Evolutionary conservation across 2,113 vertebrate genomes (phyloP), one percentile per base, ranked within the genome.

Genomic region (Alosa alosa): DNA sequence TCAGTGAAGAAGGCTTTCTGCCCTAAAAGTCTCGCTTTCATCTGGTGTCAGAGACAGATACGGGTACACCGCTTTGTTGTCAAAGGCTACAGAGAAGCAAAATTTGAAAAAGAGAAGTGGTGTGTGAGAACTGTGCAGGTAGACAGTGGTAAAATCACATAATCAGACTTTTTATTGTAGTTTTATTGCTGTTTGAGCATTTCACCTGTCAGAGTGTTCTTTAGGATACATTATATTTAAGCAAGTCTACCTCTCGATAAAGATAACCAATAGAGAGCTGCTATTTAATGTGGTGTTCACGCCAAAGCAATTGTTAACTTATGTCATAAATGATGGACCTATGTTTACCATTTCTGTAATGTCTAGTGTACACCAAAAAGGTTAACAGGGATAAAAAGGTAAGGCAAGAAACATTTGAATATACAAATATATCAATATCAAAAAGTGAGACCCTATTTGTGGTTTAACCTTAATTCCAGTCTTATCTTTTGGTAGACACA

Each of bases 61-160:
- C 13, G 31, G 72, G 20, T 36, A 78, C 31, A 72, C 64, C 64
- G 39, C 39, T 39, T 36, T 78, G 3, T 78, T 31, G 72, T 78
- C 36, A 78, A 39, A 78, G 72, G 25, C 64, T 36, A 36, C 64
- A 36, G 60, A 72, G 31, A 36, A 39, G 31, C 10, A 6, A 78
- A 39, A 39, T 13, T 39, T 78, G 13, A 78, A 78, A 78, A 78
- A 25, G 72, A 78, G 72, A 78, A 78, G 72, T 78, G 11, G 72
- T 39, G 25, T 78, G 72, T 78, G 72, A 41, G 72, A 78, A 78
- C 68, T 75, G 68, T 60, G n/a, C 36, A 41, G 8, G 72, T 20
- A 39, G 47, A 81, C 25, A 81, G 81, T 39, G 46, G 20, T 85
- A 55, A 25, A 85, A 81, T 41, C 6, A 85, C 47, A 81, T 81